Percentiles rank a stretch among this genome's conserved stretches.
Conservation (phyloP, 2,113 vertebrate species). For the Onychorhynchus coronatus region DNA sequence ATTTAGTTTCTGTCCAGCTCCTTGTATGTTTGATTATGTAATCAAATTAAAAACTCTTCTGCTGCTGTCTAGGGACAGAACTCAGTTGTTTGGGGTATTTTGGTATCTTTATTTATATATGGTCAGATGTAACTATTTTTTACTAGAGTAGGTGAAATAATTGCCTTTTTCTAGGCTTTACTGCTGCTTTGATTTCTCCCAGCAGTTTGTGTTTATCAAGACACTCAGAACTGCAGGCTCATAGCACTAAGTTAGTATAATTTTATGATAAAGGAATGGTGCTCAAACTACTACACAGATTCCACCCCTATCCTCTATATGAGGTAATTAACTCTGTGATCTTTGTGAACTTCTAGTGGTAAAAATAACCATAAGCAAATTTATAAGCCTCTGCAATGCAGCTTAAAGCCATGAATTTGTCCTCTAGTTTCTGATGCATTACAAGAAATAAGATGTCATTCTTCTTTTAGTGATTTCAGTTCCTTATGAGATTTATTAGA, state of each 20-base stretch:
- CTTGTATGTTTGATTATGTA: background rate
- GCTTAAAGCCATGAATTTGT: background rate
- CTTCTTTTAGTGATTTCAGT: background rate
- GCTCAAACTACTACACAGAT: background rate
- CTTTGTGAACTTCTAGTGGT: background rate
- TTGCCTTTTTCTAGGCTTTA: background rate
- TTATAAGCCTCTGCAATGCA: background rate
- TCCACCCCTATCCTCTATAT: background rate
- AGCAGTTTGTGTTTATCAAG: background rate
- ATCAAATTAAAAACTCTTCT: constrained; percentile 9
- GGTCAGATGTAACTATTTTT: background rate
- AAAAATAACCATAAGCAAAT: background rate
- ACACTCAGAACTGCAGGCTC: background rate
- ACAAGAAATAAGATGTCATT: background rate
- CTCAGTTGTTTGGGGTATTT: background rate
- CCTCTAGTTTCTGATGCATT: background rate
- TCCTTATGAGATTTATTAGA: background rate
- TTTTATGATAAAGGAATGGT: background rate
- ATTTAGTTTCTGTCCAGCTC: background rate
- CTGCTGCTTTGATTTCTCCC: background rate
- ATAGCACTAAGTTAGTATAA: background rate
- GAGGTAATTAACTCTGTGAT: background rate
- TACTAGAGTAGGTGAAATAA: background rate
- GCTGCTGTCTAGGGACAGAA: background rate
- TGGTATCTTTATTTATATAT: background rate